phyloP scores from a whole-genome alignment of 2,888 invertebrate species.

The Melieria crassipennis region DNA sequence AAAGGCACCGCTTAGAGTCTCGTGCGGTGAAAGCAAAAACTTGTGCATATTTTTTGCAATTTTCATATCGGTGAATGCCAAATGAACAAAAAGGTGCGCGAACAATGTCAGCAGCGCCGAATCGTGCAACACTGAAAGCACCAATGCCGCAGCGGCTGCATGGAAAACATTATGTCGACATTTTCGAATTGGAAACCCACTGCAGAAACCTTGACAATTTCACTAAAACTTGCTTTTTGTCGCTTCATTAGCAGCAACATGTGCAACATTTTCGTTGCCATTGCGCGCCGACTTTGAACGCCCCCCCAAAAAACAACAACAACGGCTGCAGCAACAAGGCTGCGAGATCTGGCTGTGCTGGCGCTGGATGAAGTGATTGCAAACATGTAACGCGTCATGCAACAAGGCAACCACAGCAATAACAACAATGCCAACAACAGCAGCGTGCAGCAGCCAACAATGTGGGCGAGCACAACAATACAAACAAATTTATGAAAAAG shows the following conservation, averaged over 20 bases:
- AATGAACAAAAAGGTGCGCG: not conserved
- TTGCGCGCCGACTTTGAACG: no score
- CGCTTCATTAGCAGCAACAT: conserved; percentile 52
- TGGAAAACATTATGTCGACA: not conserved
- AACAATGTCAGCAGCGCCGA: conserved; percentile 25
- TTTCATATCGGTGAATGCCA: conserved; percentile 21
- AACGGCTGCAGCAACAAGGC: not conserved
- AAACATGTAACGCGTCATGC: conserved; percentile 12
- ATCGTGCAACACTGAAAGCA: conserved; percentile 19
- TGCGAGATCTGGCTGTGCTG: no score
- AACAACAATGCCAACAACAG: not conserved
- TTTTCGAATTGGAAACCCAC: not conserved
- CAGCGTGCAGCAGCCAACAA: not conserved
- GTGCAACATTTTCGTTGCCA: conserved; percentile 34
- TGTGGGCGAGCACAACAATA: conserved; percentile 1
- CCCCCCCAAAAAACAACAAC: not conserved
- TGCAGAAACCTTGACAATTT: conserved; percentile 37
- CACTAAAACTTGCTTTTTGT: conserved; percentile 41
- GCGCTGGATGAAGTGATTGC: conserved; percentile 12
- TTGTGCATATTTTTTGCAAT: conserved; percentile 51
- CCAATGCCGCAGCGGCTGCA: not conserved
- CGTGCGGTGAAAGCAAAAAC: no score
- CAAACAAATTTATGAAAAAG: conserved; percentile 29
- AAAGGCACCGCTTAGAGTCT: no score
- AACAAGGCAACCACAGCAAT: conserved; percentile 9